phyloP scores from a whole-genome alignment of 2,797 vertebrate species.

The Apodemus agrarius region DNA sequence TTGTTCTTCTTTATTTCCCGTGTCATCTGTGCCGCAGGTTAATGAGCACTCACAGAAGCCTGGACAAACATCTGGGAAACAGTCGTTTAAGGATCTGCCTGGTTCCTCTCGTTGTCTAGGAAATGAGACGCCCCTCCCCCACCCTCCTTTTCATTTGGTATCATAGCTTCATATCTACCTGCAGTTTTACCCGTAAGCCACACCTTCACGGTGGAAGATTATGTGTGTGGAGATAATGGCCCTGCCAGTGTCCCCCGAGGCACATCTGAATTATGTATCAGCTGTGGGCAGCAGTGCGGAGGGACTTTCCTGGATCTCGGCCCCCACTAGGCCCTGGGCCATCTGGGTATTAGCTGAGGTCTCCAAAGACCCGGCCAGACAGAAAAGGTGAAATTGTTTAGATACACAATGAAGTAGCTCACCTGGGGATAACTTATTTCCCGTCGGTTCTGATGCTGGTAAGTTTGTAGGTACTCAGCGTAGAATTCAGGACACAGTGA shows the following conservation, averaged over 20 bases:
- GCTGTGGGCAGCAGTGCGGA: neutral
- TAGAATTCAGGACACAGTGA: neutral
- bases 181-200: slow-evolving; percentile 40
- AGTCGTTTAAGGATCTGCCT: neutral
- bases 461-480: neutral
- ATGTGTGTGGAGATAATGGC: neutral
- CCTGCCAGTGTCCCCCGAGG: neutral
- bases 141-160: neutral
- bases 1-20: neutral
- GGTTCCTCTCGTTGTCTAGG: neutral
- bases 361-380: neutral
- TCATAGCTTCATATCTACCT: neutral
- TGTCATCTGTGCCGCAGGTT: neutral
- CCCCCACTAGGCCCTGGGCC: neutral
- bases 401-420: neutral
- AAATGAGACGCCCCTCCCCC: neutral
- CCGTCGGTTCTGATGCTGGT: neutral
- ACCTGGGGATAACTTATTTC: neutral
- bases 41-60: neutral
- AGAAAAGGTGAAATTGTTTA: neutral
- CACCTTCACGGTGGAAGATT: neutral
- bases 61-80: neutral
- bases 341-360: neutral
- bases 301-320: neutral
- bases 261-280: slow-evolving; percentile 60